Evolutionary conservation across 2,113 vertebrate species (phyloP), one percentile per base, ranked within the genome.

Genomic region (Sinocyclocheilus anshuiensis): DNA sequence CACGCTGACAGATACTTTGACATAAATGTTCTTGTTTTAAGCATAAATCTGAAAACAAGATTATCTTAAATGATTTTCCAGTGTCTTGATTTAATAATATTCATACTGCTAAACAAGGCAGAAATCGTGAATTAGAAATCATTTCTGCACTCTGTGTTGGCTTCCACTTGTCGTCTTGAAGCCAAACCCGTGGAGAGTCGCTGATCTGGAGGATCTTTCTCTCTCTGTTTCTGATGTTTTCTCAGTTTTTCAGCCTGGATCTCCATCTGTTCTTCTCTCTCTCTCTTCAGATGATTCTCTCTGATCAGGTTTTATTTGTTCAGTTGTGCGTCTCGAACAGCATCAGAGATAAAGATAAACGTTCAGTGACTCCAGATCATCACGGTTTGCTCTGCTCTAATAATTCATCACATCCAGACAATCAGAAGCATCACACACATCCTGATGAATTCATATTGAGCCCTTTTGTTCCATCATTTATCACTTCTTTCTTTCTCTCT

Each of bases 171-270:
- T 22, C n/a, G 69, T 42, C 69, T 22, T 18, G 69, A 72, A 22
- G 69, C 9, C 6, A 20, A 71, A 71, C 29, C 67, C 3, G 16
- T 39, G 11, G 36, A 74, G 71, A 22, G 42, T 10, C 3, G 1
- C 16, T 22, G 71, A 42, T 74, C 71, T 42, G 18, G 36, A 74
- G 71, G 18, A 0, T 78, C 39, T 67, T 48, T 24, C 77, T 84
- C 84, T 88, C 87, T 39, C 18, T 59, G 20, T 59, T 59, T 59
- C 57, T 59, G 20, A 22, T 22, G 12, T 75, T 20, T 9, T 76
- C 42, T 81, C 26, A 26, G n/a, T 81, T 42, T 57, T 29, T 67
- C 63, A 67, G 12, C 11, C 63, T 67, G 63, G 13, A 16, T n/a
- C 77, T 81, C 9, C 59, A 48, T 71, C 33, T 74, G 77, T 22